phyloP scores from a whole-genome alignment of 2,888 invertebrate species.

The Gastrophysa polygoni region DNA sequence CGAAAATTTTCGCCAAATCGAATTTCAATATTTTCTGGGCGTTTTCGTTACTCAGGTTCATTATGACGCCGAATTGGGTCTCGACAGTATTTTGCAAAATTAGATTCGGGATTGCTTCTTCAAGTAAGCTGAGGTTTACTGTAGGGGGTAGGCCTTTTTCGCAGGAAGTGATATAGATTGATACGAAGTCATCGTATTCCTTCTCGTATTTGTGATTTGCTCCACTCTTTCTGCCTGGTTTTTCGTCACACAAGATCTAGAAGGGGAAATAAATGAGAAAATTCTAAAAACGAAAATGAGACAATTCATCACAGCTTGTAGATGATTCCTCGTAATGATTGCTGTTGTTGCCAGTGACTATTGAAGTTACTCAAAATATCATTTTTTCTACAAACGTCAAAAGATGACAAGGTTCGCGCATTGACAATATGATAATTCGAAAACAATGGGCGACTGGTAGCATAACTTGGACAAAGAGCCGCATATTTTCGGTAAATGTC shows the following conservation, averaged over 20 bases:
- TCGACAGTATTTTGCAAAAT: constrained; percentile 30
- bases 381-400: no score
- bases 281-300: no score
- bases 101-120: constrained; percentile 32
- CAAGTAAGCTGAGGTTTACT: constrained; percentile 30
- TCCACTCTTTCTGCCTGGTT: constrained; percentile 11
- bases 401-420: no score
- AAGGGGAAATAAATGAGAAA: constrained; percentile 1
- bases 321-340: no score
- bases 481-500: no score
- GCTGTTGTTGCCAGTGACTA: no score
- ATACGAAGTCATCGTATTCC: constrained; percentile 21
- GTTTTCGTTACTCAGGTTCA: constrained; percentile 54
- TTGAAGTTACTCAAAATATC: no score
- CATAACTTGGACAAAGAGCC: no score
- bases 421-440: no score
- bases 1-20: constrained; percentile 56
- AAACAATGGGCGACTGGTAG: no score
- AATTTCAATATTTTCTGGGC: constrained; percentile 56
- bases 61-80: constrained; percentile 55
- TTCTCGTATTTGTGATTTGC: constrained; percentile 20
- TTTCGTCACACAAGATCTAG: constrained; percentile 17
- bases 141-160: constrained; percentile 22
- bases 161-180: constrained; percentile 33
- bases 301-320: no score